Evolutionary conservation across 2,888 invertebrate species (phyloP).

Genomic region (Epistrophe grossulariae): DNA sequence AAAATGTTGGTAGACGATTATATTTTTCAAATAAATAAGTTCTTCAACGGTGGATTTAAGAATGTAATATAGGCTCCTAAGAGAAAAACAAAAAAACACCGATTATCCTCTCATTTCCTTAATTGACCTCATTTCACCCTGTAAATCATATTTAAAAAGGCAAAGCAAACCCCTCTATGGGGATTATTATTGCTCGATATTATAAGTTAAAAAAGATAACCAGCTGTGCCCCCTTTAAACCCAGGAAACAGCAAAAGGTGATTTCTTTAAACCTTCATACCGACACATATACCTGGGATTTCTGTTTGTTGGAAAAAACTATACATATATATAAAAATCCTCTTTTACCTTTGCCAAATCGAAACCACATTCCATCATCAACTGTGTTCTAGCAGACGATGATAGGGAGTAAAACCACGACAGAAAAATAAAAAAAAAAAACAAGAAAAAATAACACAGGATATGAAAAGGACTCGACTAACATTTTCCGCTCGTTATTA

Average conservation of each 20-base stretch:
- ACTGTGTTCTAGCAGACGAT: slow-evolving; percentile 20
- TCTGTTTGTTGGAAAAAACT: slow-evolving; percentile 18
- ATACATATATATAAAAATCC: slow-evolving; percentile 19
- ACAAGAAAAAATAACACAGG: slow-evolving; percentile 44
- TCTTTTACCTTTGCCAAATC: slow-evolving; percentile 62
- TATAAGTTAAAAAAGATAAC: slow-evolving; percentile 28
- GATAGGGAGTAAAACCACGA: slow-evolving; percentile 27
- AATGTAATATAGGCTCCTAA: neutral
- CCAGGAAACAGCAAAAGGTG: slow-evolving; percentile 2
- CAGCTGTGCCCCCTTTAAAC: slow-evolving; percentile 18
- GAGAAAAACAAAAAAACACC: neutral
- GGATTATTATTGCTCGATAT: slow-evolving; percentile 8
- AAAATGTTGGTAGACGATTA: too few species aligned
- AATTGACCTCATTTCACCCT: slow-evolving; percentile 58
- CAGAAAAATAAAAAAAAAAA: neutral
- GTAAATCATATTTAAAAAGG: slow-evolving; percentile 56
- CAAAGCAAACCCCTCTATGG: slow-evolving; percentile 6
- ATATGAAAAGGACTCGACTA: slow-evolving; percentile 66
- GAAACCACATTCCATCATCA: slow-evolving; percentile 62
- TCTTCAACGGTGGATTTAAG: neutral
- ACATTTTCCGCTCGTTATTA: slow-evolving; percentile 75
- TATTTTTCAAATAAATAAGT: too few species aligned
- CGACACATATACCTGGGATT: neutral
- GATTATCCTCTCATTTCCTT: slow-evolving; percentile 43
- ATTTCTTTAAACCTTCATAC: slow-evolving; percentile 25